Evolutionary conservation across 2,888 invertebrate genomes (phyloP).

Genomic region (Choreutis nemorana): DNA sequence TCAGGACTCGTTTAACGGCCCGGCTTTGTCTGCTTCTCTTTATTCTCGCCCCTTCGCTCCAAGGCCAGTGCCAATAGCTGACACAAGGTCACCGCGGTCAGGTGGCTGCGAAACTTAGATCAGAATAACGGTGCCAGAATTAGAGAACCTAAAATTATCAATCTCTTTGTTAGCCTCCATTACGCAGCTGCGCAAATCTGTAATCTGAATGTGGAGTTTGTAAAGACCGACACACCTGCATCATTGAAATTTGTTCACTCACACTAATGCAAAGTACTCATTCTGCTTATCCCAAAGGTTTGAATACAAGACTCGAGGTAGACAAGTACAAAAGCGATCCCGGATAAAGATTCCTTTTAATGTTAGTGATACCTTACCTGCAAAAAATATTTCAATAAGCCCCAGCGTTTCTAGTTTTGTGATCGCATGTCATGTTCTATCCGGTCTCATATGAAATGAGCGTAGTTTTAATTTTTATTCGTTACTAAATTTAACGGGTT

Average conservation of each 20-base stretch:
- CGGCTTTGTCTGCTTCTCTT: constrained; percentile 13
- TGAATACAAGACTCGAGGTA: constrained; percentile 26
- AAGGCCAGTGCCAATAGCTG: constrained; percentile 14
- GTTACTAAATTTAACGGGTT: too few relatives aligned
- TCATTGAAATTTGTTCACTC: constrained; percentile 14
- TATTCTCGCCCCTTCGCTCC: constrained; percentile 14
- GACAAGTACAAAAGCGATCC: constrained; percentile 16
- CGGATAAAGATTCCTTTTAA: constrained; percentile 16
- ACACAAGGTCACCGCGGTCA: constrained; percentile 20
- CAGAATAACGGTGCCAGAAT: constrained; percentile 2
- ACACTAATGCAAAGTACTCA: constrained; percentile 15
- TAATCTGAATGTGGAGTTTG: constrained; percentile 17
- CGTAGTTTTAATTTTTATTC: too few relatives aligned
- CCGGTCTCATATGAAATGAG: too few relatives aligned
- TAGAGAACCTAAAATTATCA: too few relatives aligned
- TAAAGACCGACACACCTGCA: constrained; percentile 25
- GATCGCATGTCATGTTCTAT: too few relatives aligned
- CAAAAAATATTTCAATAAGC: constrained; percentile 17
- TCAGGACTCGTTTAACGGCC: constrained; percentile 25
- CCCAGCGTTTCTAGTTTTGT: too few relatives aligned
- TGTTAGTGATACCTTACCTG: constrained; percentile 20
- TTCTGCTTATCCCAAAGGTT: constrained; percentile 21
- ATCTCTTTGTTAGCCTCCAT: too few relatives aligned
- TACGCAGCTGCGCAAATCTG: constrained; percentile 24
- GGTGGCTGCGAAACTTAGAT: constrained; percentile 10